These are phyloP conservation scores for Battus philenor DNA, from an alignment of 1,140 invertebrate species.

Conservation along the genomic window DNA sequence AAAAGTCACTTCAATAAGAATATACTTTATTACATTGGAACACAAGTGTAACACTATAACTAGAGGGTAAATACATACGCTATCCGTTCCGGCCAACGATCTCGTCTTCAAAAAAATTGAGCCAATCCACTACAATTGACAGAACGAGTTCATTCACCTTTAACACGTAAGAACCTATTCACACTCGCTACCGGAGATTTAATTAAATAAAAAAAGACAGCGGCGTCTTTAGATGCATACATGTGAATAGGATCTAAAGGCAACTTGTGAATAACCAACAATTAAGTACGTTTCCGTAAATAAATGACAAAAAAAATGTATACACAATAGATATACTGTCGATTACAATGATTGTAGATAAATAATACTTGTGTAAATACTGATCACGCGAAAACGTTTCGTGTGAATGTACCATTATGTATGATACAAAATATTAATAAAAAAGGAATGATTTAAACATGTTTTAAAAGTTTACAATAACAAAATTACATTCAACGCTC, in stretches of 20 bases:
- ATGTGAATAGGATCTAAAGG: constrained; percentile 15
- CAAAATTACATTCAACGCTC: no score
- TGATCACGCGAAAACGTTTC: no score
- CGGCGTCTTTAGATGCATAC: background rate
- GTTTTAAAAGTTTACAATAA: no score
- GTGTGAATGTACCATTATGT: no score
- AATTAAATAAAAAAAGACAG: background rate
- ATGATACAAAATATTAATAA: no score
- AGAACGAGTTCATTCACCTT: background rate
- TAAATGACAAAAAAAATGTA: no score
- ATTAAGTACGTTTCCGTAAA: no score
- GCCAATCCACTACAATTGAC: background rate
- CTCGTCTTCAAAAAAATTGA: background rate
- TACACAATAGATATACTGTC: no score
- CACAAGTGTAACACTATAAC: constrained; percentile 12
- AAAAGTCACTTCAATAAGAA: constrained; percentile 8
- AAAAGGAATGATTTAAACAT: no score
- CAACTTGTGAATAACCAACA: no score
- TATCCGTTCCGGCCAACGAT: background rate
- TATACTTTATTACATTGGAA: constrained; percentile 16
- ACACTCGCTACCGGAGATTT: background rate
- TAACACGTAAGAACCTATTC: background rate
- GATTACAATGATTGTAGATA: no score
- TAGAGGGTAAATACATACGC: constrained; percentile 14
- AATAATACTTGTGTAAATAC: no score